phyloP scores from a whole-genome alignment of 2,888 invertebrate species.

The Heliconius aoede region DNA sequence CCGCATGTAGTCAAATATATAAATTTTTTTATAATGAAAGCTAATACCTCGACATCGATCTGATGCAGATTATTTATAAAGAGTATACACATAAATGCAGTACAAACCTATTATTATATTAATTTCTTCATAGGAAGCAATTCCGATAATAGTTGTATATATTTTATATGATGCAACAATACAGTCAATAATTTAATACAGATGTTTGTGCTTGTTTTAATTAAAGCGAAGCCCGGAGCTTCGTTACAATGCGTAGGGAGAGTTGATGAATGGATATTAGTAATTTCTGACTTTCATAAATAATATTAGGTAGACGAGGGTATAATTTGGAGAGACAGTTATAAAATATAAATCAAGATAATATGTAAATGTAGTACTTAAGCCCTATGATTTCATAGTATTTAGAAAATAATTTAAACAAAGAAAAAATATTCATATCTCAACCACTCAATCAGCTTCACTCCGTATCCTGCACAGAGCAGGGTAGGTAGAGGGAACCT shows the following conservation, averaged over 20 bases:
- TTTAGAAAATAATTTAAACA: too few relatives aligned
- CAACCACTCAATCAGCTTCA: too few relatives aligned
- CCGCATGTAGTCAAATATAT: neutral
- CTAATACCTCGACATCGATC: too few relatives aligned
- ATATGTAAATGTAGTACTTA: neutral
- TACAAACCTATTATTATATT: neutral
- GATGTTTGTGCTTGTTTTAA: conserved; percentile 8
- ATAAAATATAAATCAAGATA: neutral
- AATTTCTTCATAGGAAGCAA: neutral
- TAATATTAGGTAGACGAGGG: neutral
- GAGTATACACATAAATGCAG: too few relatives aligned
- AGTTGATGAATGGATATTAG: neutral
- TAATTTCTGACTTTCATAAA: neutral
- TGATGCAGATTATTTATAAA: too few relatives aligned
- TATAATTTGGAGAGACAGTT: neutral
- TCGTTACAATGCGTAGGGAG: neutral
- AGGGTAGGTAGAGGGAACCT: neutral
- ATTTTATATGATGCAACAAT: neutral
- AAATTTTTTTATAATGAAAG: neutral
- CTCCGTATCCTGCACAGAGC: neutral
- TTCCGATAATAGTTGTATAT: neutral
- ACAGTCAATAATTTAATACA: neutral
- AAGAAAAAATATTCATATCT: too few relatives aligned
- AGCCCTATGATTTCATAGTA: neutral
- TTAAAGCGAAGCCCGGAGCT: neutral